Base-by-base conservation (phyloP, 2,888 invertebrate genomes). In the Apodemia duryi region DNA sequence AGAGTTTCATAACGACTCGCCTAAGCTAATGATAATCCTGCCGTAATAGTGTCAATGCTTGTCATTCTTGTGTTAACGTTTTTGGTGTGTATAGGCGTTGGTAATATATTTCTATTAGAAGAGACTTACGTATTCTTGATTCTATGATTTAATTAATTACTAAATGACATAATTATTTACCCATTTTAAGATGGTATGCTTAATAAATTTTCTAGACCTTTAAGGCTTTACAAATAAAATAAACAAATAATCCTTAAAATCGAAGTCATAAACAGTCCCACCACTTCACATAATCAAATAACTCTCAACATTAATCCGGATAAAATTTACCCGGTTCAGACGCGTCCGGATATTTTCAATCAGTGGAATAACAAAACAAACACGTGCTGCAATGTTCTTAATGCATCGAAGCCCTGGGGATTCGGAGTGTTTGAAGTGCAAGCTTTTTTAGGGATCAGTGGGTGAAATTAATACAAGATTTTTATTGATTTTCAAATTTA, bases 341-440 rank as follows among this genome's bases (percentile, higher is more conserved):
- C 65, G 67, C 63, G 62, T 68, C 66, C 63, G 66, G 63, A 61
- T 65, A 64, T 68, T 68, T 63, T 61, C 69, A 67, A 70, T 70
- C 66, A 67, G 62, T 57, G 61, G 63, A 66, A 51, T 63, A 67
- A 67, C 66, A 67, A 66, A 70, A 70, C 66, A 67, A 51, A 63
- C 63, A 61, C 49, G 52, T 65, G 71, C 32, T 57, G 57, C 73
- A 69, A 69, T 72, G 71, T 71, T 70, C 72, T 67, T 71, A 70
- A 67, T 63, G 66, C 65, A 65, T 29, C 63, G 41, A 6, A 32
- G 32, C 57, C 11, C 57, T 57, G 57, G 57, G 57, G 57, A 57
- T 57, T 57, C 32, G 57, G 57, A 57, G 32, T 57, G 57, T 57
- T 57, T 32, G 29, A 57, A 57, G 57, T 57, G 57, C 57, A 57